Percentiles rank a stretch among this genome's conserved stretches.
These are phyloP conservation scores for Himalopsyche tibetana DNA, from an alignment of 2,888 invertebrate species.

Conservation along the genomic window DNA sequence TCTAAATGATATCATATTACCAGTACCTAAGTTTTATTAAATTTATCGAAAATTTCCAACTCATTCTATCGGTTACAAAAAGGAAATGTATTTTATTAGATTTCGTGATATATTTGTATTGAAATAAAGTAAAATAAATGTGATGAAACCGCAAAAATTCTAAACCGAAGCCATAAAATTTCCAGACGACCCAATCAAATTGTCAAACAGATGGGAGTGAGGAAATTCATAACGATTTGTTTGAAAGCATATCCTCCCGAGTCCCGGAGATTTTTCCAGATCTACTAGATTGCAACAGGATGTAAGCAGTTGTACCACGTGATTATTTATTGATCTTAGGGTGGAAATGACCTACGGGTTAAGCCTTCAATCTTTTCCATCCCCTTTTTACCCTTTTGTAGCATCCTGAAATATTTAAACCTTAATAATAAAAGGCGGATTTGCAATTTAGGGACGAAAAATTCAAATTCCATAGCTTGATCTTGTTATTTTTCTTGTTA, in stretches of 20 bases:
- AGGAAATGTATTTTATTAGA: background rate
- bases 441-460: slow-evolving; percentile 28
- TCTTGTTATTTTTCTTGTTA: background rate
- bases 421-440: slow-evolving; percentile 34
- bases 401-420: slow-evolving; percentile 34
- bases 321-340: slow-evolving; percentile 28
- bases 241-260: slow-evolving; percentile 45
- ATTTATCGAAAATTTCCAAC: too few relatives aligned
- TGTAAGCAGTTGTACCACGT: slow-evolving; percentile 37
- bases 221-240: slow-evolving; percentile 21
- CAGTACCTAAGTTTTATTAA: too few relatives aligned
- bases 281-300: slow-evolving; percentile 44
- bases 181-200: slow-evolving; percentile 42
- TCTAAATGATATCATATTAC: too few relatives aligned
- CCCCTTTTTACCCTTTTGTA: slow-evolving; percentile 31
- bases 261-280: slow-evolving; percentile 32
- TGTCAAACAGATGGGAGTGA: slow-evolving; percentile 39
- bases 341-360: slow-evolving; percentile 34
- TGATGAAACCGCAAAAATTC: background rate
- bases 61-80: background rate
- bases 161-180: slow-evolving; percentile 33
- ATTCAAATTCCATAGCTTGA: background rate
- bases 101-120: background rate
- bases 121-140: slow-evolving; percentile 15
- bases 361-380: slow-evolving; percentile 13